Evolutionary conservation across 1,140 invertebrate genomes (phyloP).

Genomic region (Drosophila kanapiae): DNA sequence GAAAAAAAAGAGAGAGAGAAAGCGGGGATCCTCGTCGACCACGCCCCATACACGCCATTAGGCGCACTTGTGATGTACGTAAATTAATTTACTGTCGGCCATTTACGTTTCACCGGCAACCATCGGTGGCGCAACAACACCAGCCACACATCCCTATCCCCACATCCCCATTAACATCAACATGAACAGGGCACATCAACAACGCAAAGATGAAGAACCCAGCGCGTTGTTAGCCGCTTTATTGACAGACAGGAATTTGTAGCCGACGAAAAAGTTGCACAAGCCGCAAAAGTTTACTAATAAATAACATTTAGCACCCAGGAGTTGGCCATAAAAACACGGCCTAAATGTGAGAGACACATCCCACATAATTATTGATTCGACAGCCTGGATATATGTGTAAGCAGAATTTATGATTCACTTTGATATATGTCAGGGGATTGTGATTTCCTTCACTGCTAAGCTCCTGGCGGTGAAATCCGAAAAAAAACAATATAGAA

Average conservation of each 20-base stretch:
- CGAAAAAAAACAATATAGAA: conserved; percentile 4
- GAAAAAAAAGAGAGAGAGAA: conserved; percentile 13
- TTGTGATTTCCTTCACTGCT: conserved; percentile 1
- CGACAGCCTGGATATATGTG: conserved; percentile 42
- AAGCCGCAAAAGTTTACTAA: conserved; percentile 75
- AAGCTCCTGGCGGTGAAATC: neutral
- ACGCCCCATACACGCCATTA: conserved; percentile 62
- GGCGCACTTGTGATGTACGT: conserved; percentile 78
- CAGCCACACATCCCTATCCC: neutral
- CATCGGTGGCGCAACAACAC: conserved; percentile 29
- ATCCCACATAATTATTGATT: conserved; percentile 67
- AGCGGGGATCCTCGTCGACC: conserved; percentile 12
- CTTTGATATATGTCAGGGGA: conserved; percentile 33
- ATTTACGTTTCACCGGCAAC: conserved; percentile 58
- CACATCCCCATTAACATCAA: conserved; percentile 9
- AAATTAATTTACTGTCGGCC: conserved; percentile 79
- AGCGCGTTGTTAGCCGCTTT: conserved; percentile 54
- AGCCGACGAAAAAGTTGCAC: conserved; percentile 55
- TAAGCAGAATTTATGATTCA: conserved; percentile 60
- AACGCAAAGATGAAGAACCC: conserved; percentile 33
- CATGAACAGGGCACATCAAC: conserved; percentile 7
- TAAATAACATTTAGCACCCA: conserved; percentile 78
- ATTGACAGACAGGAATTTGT: conserved; percentile 71
- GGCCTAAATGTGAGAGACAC: conserved; percentile 35
- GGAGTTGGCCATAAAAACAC: conserved; percentile 40